Conservation (phyloP, 2,888 invertebrate species). For the Agriopis marginaria region DNA sequence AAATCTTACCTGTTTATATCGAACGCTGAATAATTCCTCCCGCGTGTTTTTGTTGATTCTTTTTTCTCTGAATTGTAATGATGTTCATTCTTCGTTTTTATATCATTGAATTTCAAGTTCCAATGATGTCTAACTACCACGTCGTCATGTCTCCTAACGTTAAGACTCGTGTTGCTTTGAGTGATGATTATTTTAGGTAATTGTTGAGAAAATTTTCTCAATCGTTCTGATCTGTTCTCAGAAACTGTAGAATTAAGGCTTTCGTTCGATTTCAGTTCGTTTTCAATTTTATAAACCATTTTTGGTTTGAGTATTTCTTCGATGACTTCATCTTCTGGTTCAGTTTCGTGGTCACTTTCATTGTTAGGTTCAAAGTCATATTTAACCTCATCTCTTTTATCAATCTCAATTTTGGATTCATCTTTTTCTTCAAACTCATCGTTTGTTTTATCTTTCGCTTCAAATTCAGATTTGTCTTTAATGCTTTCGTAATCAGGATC, state of each 20-base stretch:
- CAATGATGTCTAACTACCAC: conserved; percentile 19
- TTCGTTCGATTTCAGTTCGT: conserved; percentile 64
- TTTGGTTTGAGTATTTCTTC: conserved; percentile 37
- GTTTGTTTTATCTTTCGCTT: conserved; percentile 5
- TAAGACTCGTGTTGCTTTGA: conserved; percentile 70
- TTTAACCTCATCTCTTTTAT: conserved; percentile 7
- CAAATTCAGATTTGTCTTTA: conserved; percentile 46
- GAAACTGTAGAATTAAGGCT: conserved; percentile 60
- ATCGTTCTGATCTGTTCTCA: conserved; percentile 67
- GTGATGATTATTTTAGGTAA: conserved; percentile 79
- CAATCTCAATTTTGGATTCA: conserved; percentile 12
- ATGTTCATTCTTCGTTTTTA: conserved; percentile 11
- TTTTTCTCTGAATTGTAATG: conserved; percentile 6
- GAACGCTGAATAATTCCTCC: conserved; percentile 22
- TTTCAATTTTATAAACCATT: conserved; percentile 63
- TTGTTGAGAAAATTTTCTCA: conserved; percentile 72
- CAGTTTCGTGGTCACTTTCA: neutral
- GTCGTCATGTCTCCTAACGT: conserved; percentile 43
- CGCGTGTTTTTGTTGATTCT: conserved; percentile 3
- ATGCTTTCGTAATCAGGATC: conserved; percentile 65
- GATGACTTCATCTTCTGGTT: conserved; percentile 13
- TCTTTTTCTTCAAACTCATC: conserved; percentile 36
- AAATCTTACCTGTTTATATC: conserved; percentile 25
- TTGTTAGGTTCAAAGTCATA: conserved; percentile 10
- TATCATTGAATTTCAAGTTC: conserved; percentile 27